Base-by-base conservation (phyloP, 2,888 invertebrate genomes). In the Patella pellucida region DNA sequence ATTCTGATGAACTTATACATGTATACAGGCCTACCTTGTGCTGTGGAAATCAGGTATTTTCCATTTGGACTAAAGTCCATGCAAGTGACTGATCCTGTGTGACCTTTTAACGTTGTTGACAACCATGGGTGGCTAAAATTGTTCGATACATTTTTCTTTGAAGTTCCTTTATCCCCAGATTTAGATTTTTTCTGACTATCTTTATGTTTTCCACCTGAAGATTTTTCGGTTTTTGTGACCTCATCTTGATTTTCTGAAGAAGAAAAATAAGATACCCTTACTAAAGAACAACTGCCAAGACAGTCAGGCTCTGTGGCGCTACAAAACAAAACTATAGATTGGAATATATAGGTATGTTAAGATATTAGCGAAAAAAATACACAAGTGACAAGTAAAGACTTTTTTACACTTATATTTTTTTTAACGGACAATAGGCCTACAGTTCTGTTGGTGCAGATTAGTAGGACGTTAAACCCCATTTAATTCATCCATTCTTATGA, bases 61-160 rank as follows among this genome's bases (percentile, higher is more conserved):
- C 95, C 96, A 91, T 96, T 96, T 78, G 94, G 93, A 83, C 96
- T 95, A 90, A 95, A 95, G 88, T 95, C 95, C 91, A 96, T 93
- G 86, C 95, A 94, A 27, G 94, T 92, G 69, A 96, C 94, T 2
- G 77, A 73, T 52, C 94, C 94, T 1, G 94, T 94, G 90, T 97
- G 96, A 16, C 96, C 96, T 91, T 96, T 96, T 84, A 97, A 92
- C 75, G 95, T 94, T 80, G 95, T 94, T 52, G 95, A 92, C 81
- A 96, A 92, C 96, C 96, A 96, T n/a, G 94, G 93, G 89, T 96
- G 95, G n/a, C 91, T 90, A 92, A 93, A 94, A 31, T 81, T 79
- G 9, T 79, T 77, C 68, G 82, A 78, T 16, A 82, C 80, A 9
- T 79, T 51, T 71, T 86, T 84, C 69, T 84, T 84, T 11, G 70